These are phyloP conservation scores for Lethrus apterus DNA, from an alignment of 1,140 invertebrate genomes.

Conservation along the genomic window DNA sequence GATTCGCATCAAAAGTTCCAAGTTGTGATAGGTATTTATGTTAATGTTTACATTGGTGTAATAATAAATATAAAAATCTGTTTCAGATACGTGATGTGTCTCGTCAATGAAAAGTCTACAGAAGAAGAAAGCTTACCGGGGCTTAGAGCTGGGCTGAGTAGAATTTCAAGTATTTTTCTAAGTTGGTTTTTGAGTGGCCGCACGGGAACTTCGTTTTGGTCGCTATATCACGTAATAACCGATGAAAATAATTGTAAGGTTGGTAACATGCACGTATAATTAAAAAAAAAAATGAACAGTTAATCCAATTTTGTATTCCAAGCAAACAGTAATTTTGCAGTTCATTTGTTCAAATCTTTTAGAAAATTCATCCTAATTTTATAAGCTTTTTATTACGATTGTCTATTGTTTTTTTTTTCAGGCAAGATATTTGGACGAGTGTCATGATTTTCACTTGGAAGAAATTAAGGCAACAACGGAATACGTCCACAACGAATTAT, in stretches of 20 bases:
- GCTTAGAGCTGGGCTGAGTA: slow-evolving; percentile 58
- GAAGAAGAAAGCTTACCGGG: slow-evolving; percentile 46
- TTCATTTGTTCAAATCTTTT: no score
- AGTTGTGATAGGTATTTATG: slow-evolving; percentile 54
- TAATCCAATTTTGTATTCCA: no score
- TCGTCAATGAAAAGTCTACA: slow-evolving; percentile 56
- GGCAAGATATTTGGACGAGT: slow-evolving; percentile 63
- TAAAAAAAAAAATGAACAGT: slow-evolving; percentile 5
- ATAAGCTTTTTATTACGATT: no score
- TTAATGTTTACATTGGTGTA: not conserved
- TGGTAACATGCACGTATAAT: slow-evolving; percentile 26
- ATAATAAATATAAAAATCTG: not conserved
- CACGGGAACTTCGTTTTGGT: slow-evolving; percentile 50
- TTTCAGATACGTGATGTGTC: slow-evolving; percentile 59
- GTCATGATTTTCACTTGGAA: slow-evolving; percentile 68
- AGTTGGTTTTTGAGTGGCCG: slow-evolving; percentile 57
- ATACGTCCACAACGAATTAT: slow-evolving; percentile 69
- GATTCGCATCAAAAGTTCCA: slow-evolving; percentile 58
- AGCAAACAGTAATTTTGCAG: no score
- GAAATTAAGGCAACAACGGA: slow-evolving; percentile 73
- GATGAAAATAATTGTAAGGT: slow-evolving; percentile 49
- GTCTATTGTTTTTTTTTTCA: slow-evolving; percentile 46
- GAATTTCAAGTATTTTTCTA: slow-evolving; percentile 62
- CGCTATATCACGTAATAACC: slow-evolving; percentile 47
- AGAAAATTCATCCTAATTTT: no score